Evolutionary conservation across 1,140 invertebrate species (phyloP), one percentile per base, ranked within the genome.

Genomic region (Nebria ingens): DNA sequence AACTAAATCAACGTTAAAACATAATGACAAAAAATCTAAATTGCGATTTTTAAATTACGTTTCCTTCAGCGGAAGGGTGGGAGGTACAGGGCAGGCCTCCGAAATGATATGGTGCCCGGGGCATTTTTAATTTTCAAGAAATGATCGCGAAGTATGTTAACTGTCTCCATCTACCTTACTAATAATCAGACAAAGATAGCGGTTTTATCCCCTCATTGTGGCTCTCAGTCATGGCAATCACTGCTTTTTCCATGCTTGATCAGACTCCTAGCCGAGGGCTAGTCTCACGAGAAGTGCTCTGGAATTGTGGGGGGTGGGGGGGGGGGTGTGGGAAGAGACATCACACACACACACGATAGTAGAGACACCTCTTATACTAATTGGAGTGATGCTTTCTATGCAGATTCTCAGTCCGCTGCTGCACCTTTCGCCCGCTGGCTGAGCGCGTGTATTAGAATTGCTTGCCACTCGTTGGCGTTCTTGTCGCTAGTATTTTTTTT

Each of bases 111-210:
- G n/a, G 63, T 64, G 65, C 65, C 60, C 29, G 57, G 53, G 65
- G 65, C 64, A 62, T 67, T 67, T 67, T 67, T 67, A 67, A 67
- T 67, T 67, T 67, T 67, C 65, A 61, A 65, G 64, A 67, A 65
- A 67, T 65, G 65, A 67, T 67, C 65, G 65, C 62, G 64, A 59
- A 64, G 61, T 45, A 45, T 34, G 63, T 64, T 64, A 62, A 62
- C 64, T 59, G 62, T 64, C 9, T 45, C 9, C 40, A 9, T 45
- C 17, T n/a, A 12, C 40, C 40, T 45, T 45, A 45, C 40, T 45
- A 45, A 45, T 45, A 45, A 45, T 45, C 6, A 45, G 40, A 45
- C 6, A 45, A 17, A 17, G 40, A 45, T 45, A 17, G 3, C 25
- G n/a, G n/a, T n/a, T n/a, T n/a, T n/a, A n/a, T n/a, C n/a, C n/a